A percentile compares a stretch with the other conserved stretches of the same genome.
phyloP scores from a whole-genome alignment of 1,140 invertebrate species.

The Pristionchus pacificus region DNA sequence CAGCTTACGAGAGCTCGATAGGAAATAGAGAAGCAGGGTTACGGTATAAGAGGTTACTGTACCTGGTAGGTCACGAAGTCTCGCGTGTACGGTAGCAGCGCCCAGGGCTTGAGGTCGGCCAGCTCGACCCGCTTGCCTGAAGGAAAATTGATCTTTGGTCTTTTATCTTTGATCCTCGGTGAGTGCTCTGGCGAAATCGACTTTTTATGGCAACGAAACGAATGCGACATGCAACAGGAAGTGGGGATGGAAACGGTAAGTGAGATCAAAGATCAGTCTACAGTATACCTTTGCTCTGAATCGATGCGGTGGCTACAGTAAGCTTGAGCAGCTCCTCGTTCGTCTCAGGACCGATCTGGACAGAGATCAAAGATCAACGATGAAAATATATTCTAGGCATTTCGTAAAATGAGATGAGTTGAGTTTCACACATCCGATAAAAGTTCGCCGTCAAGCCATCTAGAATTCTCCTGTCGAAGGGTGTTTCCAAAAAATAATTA shows the following conservation, averaged over 20 bases:
- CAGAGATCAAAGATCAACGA: constrained; percentile 46
- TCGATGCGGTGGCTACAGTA: constrained; percentile 77
- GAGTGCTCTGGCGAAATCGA: not conserved
- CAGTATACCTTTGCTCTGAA: constrained; percentile 71
- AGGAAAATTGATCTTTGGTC: constrained; percentile 21
- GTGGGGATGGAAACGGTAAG: no score
- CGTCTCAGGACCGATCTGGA: constrained; percentile 76
- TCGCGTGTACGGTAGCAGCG: constrained; percentile 76
- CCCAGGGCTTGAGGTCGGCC: constrained; percentile 69
- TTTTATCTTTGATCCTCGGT: constrained; percentile 10
- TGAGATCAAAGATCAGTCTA: constrained; percentile 12
- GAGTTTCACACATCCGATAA: no score
- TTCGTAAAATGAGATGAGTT: no score
- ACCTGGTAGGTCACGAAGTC: constrained; percentile 86
- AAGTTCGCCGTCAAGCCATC: no score
- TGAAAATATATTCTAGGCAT: no score
- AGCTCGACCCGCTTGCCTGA: constrained; percentile 15
- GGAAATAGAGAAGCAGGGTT: no score
- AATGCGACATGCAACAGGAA: no score
- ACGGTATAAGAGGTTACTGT: not conserved
- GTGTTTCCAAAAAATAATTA: no score
- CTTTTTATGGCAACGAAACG: no score
- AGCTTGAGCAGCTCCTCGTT: constrained; percentile 78
- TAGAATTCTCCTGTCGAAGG: no score
- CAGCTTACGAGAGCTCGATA: no score